Conservation (phyloP, 2,888 invertebrate genomes). For the Hydroisotoma schaefferi region DNA sequence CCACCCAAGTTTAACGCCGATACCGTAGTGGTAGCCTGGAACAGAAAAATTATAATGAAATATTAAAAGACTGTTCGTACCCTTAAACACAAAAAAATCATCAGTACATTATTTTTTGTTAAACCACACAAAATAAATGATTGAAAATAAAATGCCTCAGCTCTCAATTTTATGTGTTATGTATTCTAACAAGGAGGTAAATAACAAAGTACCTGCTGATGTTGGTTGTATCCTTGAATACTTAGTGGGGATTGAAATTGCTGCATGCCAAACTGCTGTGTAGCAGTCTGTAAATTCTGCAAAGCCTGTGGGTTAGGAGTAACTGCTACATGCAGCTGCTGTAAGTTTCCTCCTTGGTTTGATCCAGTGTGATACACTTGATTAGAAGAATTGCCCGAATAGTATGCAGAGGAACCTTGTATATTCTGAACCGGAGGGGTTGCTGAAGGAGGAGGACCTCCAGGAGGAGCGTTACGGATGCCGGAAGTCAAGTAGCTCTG, state of each 20-base stretch:
- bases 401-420: conserved; percentile 36
- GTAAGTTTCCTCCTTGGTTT: conserved; percentile 29
- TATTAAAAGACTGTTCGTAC: too few relatives aligned
- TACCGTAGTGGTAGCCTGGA: conserved; percentile 39
- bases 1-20: conserved; percentile 36
- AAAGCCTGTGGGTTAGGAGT: conserved; percentile 35
- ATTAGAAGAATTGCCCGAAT: conserved; percentile 39
- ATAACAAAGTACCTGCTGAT: conserved; percentile 26
- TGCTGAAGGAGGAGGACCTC: conserved; percentile 44
- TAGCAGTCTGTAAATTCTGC: conserved; percentile 35
- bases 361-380: conserved; percentile 35
- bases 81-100: conserved; percentile 13
- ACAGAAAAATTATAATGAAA: neutral
- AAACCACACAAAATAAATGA: too few relatives aligned
- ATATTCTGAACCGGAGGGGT: conserved; percentile 42
- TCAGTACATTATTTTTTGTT: neutral
- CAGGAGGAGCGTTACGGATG: conserved; percentile 38
- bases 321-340: conserved; percentile 38
- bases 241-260: conserved; percentile 20
- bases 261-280: conserved; percentile 28
- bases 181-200: neutral
- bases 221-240: conserved; percentile 33
- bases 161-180: too few relatives aligned
- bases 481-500: conserved; percentile 40
- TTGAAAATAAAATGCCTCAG: too few relatives aligned